Evolutionary conservation across 2,888 invertebrate genomes (phyloP).

Genomic region (Mimas tiliae): DNA sequence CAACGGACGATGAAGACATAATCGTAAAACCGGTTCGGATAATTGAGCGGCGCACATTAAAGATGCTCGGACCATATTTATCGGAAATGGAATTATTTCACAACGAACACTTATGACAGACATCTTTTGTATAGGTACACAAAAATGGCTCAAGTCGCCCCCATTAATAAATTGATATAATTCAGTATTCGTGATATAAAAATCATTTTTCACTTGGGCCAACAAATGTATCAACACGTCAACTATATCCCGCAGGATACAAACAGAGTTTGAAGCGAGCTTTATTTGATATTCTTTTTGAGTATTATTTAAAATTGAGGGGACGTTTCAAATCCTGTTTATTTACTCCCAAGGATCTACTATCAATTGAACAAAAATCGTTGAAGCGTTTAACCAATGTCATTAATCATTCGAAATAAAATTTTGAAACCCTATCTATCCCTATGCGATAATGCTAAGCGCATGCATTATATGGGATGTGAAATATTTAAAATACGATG

Average conservation of each 20-base stretch:
- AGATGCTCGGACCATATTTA: constrained; percentile 27
- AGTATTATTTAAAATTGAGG: constrained; percentile 62
- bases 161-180: background rate
- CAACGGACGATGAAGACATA: constrained; percentile 79
- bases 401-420: constrained; percentile 77
- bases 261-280: constrained; percentile 55
- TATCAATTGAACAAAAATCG: constrained; percentile 75
- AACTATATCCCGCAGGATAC: constrained; percentile 56
- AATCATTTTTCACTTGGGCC: constrained; percentile 56
- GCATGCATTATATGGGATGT: constrained; percentile 37
- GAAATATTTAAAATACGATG: constrained; percentile 30
- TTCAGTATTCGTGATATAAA: background rate
- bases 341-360: constrained; percentile 64
- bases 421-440: constrained; percentile 49
- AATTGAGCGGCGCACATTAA: constrained; percentile 19
- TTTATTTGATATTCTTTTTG: constrained; percentile 56
- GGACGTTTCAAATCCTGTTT: constrained; percentile 53
- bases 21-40: constrained; percentile 71
- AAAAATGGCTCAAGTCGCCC: background rate
- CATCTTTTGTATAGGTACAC: background rate
- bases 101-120: background rate
- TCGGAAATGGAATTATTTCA: constrained; percentile 28
- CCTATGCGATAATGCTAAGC: constrained; percentile 43
- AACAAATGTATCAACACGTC: constrained; percentile 29
- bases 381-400: constrained; percentile 64